Percentiles rank a stretch among this genome's conserved stretches.
Conservation (phyloP, 2,113 vertebrate genomes). For the Cynopterus brachyotis region DNA sequence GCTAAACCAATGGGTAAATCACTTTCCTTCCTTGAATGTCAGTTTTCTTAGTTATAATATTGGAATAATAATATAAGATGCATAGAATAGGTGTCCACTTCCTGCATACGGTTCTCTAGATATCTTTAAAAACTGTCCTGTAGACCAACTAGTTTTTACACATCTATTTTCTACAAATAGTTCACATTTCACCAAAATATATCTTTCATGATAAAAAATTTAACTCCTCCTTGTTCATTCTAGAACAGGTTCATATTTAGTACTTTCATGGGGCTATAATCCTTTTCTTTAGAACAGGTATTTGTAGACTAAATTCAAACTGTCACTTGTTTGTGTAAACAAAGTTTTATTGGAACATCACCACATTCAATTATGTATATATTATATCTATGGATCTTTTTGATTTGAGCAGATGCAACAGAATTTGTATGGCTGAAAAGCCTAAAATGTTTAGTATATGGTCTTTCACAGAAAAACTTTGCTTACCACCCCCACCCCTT, state of each 20-base stretch:
- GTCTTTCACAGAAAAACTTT: not conserved
- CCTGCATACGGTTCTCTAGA: not conserved
- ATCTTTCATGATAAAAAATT: not conserved
- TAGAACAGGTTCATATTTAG: not conserved
- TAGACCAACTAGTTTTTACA: no score
- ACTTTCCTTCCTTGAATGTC: not conserved
- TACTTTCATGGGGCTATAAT: not conserved
- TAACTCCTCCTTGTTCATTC: not conserved
- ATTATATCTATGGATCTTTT: rapidly evolving
- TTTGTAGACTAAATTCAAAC: not conserved
- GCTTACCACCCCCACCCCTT: not conserved
- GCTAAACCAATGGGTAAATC: not conserved
- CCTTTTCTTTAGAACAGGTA: not conserved
- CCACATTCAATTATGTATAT: not conserved
- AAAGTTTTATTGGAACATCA: not conserved
- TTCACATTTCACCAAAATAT: not conserved
- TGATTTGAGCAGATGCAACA: not conserved
- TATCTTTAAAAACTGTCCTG: not conserved
- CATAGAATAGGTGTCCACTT: not conserved
- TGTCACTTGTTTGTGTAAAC: not conserved
- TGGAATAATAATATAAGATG: not conserved
- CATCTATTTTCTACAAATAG: not conserved
- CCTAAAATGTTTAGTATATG: not conserved
- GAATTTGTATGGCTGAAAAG: not conserved
- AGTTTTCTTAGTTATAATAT: not conserved